Evolutionary conservation across 53 echinoderm and acorn worm genomes (phyloP).

Genomic region (Henricia sp.): DNA sequence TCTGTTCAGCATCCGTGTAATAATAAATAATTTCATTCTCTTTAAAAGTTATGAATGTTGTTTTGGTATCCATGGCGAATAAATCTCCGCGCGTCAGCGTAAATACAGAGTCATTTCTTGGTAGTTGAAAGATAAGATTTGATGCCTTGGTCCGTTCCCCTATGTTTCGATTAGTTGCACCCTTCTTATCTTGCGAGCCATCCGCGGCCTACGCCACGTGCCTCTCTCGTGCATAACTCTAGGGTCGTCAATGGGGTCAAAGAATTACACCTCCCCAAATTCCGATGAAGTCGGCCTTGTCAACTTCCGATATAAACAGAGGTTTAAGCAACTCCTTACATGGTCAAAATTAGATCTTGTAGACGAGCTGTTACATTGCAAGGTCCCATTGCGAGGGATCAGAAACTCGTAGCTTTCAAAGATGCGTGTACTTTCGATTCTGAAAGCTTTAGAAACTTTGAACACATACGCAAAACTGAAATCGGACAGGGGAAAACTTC

Average conservation of each 20-base stretch:
- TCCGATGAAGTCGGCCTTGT: constrained; percentile 53
- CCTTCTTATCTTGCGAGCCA: constrained; percentile 38
- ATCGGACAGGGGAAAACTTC: not conserved
- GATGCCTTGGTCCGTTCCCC: too few species aligned
- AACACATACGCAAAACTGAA: not conserved
- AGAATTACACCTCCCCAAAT: constrained; percentile 38
- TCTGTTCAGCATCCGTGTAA: too few species aligned
- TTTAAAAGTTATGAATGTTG: too few species aligned
- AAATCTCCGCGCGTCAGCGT: too few species aligned
- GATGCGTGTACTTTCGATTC: constrained; percentile 33
- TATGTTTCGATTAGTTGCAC: too few species aligned
- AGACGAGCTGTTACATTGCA: not conserved
- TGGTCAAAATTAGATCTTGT: constrained; percentile 23
- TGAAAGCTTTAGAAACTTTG: not conserved
- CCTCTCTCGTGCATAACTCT: constrained; percentile 28
- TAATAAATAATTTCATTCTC: too few species aligned
- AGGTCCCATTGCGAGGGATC: not conserved
- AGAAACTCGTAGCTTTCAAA: not conserved
- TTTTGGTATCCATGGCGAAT: too few species aligned
- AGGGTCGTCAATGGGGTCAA: constrained; percentile 32
- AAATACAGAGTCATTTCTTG: too few species aligned
- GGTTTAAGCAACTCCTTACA: constrained; percentile 50
- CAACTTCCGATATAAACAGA: constrained; percentile 63
- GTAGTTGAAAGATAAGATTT: too few species aligned
- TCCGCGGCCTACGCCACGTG: constrained; percentile 28